These are phyloP conservation scores for Dysidea cf. avara DNA, from an alignment of 37 sponge, comb jelly and placozoan species.

Conservation along the genomic window DNA sequence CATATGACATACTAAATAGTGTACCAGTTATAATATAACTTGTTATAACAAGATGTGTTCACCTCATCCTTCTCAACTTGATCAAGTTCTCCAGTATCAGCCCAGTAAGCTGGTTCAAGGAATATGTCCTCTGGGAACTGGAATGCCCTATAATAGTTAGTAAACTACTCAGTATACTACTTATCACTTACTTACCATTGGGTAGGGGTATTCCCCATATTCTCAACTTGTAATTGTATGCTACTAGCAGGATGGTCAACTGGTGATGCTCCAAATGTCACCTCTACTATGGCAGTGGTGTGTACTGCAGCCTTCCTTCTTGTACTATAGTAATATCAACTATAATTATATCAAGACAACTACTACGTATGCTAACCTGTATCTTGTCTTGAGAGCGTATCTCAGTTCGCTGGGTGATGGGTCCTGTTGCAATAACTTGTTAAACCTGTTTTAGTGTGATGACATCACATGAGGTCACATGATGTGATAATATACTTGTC, in stretches of 20 bases:
- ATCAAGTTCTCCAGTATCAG: slow-evolving; percentile 79
- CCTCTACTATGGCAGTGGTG: slow-evolving; percentile 72
- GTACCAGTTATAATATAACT: background rate
- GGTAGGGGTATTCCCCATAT: slow-evolving; percentile 52
- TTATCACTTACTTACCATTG: slow-evolving; percentile 60
- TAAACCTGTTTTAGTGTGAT: slow-evolving; percentile 40
- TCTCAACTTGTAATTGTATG: slow-evolving; percentile 58
- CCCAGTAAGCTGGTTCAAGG: slow-evolving; percentile 97
- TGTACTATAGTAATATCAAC: slow-evolving; percentile 14
- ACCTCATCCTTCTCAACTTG: slow-evolving; percentile 73
- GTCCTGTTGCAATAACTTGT: slow-evolving; percentile 53
- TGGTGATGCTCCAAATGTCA: slow-evolving; percentile 82
- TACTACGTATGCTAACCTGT: slow-evolving; percentile 47
- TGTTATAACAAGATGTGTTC: background rate
- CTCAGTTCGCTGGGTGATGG: slow-evolving; percentile 79
- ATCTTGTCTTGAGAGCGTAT: slow-evolving; percentile 82
- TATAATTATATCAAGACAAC: background rate
- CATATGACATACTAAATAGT: background rate
- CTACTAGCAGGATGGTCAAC: slow-evolving; percentile 31
- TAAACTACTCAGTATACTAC: background rate
- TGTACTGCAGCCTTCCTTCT: slow-evolving; percentile 51
- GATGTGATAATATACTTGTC: slow-evolving; percentile 51
- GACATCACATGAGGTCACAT: background rate
- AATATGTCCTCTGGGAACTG: slow-evolving; percentile 90
- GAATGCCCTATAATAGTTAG: slow-evolving; percentile 64